A percentile compares a stretch with the other conserved stretches of the same genome.
Conservation (phyloP, 2,797 vertebrate genomes). For the Eidolon dupreanum region DNA sequence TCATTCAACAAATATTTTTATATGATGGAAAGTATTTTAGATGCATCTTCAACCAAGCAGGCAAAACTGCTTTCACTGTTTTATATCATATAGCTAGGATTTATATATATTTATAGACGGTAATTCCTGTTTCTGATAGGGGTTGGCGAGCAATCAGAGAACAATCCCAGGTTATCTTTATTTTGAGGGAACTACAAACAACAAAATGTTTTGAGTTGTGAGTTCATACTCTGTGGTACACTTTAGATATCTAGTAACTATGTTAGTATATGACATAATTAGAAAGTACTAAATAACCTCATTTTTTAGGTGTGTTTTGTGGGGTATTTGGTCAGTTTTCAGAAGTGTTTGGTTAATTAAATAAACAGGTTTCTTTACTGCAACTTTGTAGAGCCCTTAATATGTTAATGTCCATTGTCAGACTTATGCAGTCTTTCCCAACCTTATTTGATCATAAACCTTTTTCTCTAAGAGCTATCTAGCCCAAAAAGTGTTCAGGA, state of each 20-base stretch:
- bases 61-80: neutral
- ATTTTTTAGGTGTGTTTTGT: neutral
- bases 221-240: neutral
- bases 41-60: neutral
- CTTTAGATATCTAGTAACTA: neutral
- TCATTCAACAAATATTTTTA: neutral
- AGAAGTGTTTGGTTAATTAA: neutral
- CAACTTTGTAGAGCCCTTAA: neutral
- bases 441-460: neutral
- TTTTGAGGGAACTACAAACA: neutral
- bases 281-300: neutral
- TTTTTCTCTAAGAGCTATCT: neutral
- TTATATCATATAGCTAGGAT: neutral
- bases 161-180: neutral
- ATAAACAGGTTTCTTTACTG: neutral
- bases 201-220: neutral
- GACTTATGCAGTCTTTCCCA: neutral
- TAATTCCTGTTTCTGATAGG: neutral
- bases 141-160: neutral
- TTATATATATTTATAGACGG: neutral
- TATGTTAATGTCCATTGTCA: neutral
- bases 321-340: neutral
- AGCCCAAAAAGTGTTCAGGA: neutral
- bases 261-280: neutral
- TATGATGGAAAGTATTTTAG: neutral